A percentile compares a stretch with the other conserved stretches of the same genome.
Conservation (phyloP, 2,113 vertebrate species). For the Heptranchias perlo region DNA sequence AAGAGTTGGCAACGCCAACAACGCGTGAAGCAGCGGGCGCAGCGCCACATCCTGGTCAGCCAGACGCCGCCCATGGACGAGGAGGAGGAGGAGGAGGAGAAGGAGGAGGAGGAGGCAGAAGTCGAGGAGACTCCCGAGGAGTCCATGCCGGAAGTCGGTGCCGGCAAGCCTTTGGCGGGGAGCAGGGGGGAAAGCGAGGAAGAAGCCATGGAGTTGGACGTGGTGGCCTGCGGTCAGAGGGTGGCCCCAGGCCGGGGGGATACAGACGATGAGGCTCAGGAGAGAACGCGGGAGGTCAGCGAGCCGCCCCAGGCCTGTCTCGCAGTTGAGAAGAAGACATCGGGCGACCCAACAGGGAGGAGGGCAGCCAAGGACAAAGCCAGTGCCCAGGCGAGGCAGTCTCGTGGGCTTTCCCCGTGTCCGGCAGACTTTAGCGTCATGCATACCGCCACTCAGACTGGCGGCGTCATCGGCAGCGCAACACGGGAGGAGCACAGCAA, state of each 20-base stretch:
- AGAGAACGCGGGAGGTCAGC: constrained; percentile 43
- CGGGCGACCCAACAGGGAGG: not conserved
- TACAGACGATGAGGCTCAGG: not conserved
- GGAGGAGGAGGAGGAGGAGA: not conserved
- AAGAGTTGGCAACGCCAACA: constrained; percentile 44
- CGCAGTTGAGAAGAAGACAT: constrained; percentile 33
- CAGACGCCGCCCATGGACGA: constrained; percentile 23
- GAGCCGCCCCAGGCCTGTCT: constrained; percentile 38
- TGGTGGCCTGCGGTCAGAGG: constrained; percentile 33
- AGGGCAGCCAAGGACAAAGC: too few relatives aligned
- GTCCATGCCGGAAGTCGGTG: not conserved
- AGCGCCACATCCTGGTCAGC: constrained; percentile 39
- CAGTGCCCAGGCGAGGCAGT: constrained; percentile 31
- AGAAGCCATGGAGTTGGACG: constrained; percentile 47
- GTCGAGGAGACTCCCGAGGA: not conserved
- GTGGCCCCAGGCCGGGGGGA: not conserved
- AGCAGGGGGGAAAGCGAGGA: not conserved
- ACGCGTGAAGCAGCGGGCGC: constrained; percentile 46
- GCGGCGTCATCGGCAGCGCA: constrained; percentile 47
- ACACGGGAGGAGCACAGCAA: constrained; percentile 51
- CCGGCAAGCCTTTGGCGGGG: too few relatives aligned
- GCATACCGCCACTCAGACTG: constrained; percentile 58
- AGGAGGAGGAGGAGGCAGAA: not conserved
- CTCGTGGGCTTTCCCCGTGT: not conserved
- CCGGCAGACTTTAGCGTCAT: constrained; percentile 35